phyloP scores from a whole-genome alignment of 1,140 invertebrate species.

The Chionoecetes opilio region DNA sequence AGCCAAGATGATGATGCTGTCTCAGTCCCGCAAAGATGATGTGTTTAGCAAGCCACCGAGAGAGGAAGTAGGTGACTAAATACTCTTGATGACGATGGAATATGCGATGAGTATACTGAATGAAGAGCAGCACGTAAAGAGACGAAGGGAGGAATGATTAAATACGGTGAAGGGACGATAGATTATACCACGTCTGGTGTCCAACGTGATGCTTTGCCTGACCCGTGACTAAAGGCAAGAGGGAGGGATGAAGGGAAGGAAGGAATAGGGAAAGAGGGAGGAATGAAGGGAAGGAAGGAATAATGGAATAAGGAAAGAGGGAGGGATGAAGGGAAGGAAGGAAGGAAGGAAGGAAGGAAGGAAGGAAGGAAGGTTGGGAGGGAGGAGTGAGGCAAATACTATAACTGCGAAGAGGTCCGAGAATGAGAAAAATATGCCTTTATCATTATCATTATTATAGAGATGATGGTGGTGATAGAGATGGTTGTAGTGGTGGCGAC shows the following conservation, averaged over 20 bases:
- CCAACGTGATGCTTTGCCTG: not conserved
- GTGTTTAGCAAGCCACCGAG: not conserved
- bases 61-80: not conserved
- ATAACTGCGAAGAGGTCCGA: too few species aligned
- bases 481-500: not conserved
- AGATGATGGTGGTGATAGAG: not conserved
- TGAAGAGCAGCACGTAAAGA: not conserved
- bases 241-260: not conserved
- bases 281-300: not conserved
- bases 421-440: too few species aligned
- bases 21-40: not conserved
- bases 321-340: not conserved
- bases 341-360: not conserved
- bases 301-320: not conserved
- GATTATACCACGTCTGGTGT: not conserved
- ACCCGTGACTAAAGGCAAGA: not conserved
- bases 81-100: not conserved
- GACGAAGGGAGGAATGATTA: not conserved
- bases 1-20: conserved; percentile 19
- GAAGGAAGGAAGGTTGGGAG: not conserved
- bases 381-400: not conserved
- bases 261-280: not conserved
- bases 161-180: not conserved
- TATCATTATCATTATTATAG: too few species aligned
- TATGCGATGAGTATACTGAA: not conserved